phyloP scores from a whole-genome alignment of 2,113 vertebrate species.

The Phylloscopus whistleri region DNA sequence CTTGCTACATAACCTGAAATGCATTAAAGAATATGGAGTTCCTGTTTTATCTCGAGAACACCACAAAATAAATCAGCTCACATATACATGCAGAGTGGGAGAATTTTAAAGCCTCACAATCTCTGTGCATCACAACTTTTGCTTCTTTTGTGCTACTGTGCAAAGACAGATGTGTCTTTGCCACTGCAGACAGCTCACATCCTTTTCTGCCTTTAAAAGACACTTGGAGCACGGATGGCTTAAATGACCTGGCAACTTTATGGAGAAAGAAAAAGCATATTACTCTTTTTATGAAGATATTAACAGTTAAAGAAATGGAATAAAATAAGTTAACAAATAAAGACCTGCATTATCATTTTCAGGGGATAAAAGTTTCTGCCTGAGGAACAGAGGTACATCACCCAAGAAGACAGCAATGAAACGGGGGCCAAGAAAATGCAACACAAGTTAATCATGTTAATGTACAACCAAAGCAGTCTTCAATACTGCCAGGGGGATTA shows the following conservation, averaged over 20 bases:
- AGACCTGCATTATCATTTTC: background rate
- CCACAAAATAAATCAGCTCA: background rate
- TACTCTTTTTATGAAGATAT: background rate
- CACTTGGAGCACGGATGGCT: background rate
- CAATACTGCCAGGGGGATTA: background rate
- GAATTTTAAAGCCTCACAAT: background rate
- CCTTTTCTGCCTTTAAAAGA: background rate
- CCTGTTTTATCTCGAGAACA: background rate
- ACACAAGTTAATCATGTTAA: background rate
- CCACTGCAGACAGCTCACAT: background rate
- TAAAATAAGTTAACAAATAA: slow-evolving; percentile 3
- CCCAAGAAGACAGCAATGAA: background rate
- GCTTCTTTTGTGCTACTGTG: background rate
- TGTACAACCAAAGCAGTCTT: background rate
- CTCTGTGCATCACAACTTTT: background rate
- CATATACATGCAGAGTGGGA: background rate
- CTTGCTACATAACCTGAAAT: background rate
- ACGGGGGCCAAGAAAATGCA: background rate
- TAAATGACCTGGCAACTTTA: background rate
- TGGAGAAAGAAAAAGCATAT: background rate
- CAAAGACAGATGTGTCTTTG: background rate
- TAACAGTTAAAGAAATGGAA: background rate
- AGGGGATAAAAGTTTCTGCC: background rate
- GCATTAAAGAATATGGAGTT: background rate
- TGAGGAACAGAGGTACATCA: background rate